phyloP scores from a whole-genome alignment of 2,797 vertebrate species.

The Diceros bicornis region DNA sequence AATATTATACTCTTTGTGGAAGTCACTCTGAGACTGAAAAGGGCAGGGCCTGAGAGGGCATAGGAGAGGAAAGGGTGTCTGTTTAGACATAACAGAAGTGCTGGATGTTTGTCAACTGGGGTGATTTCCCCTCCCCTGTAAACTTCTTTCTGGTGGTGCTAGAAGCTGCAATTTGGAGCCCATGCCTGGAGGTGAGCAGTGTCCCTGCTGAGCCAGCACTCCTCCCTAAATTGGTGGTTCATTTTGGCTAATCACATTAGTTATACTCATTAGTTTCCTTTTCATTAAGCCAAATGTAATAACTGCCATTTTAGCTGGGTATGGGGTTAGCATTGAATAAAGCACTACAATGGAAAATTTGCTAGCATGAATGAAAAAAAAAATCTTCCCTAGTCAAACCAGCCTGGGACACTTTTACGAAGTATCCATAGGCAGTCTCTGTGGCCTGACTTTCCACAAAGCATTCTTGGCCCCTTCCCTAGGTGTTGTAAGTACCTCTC shows the following conservation, averaged over 20 bases:
- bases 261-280: constrained; percentile 70
- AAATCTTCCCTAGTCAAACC: not conserved
- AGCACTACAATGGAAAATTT: constrained; percentile 38
- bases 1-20: not conserved
- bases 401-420: not conserved
- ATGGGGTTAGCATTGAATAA: not conserved
- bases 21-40: not conserved
- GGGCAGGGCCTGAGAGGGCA: not conserved
- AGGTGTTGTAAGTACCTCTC: not conserved
- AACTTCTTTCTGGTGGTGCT: constrained; percentile 6
- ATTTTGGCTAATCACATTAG: constrained; percentile 75
- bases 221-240: constrained; percentile 62
- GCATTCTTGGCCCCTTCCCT: not conserved
- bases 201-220: not conserved
- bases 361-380: not conserved
- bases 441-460: not conserved
- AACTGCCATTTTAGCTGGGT: constrained; percentile 56
- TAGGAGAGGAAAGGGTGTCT: not conserved
- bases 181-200: constrained; percentile 40
- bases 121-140: not conserved
- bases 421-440: not conserved
- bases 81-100: not conserved
- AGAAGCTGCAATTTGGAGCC: constrained; percentile 47
- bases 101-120: not conserved
- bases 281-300: constrained; percentile 72